These are phyloP conservation scores for Sebastolobus alascanus DNA, from an alignment of 2,797 vertebrate species.

Conservation along the genomic window DNA sequence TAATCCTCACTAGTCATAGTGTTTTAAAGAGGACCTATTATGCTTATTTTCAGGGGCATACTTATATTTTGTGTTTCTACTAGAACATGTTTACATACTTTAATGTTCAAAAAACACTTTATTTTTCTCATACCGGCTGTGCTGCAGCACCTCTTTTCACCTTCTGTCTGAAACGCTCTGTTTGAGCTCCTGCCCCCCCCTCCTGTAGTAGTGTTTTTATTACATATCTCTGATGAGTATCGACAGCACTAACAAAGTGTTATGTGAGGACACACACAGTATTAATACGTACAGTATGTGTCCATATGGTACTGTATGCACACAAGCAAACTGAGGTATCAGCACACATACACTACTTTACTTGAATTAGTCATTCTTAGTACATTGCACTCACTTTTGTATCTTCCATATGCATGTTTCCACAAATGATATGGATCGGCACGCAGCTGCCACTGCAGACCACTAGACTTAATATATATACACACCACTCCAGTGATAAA, in stretches of 20 bases:
- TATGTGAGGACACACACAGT: neutral
- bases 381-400: neutral
- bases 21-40: neutral
- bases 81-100: no score
- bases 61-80: no score
- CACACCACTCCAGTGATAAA: neutral
- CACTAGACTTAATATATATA: slow-evolving; percentile 5
- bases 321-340: neutral
- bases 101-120: no score
- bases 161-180: no score
- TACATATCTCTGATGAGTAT: neutral
- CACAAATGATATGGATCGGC: neutral
- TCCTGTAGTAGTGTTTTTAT: neutral
- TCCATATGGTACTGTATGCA: neutral
- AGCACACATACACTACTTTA: neutral
- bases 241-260: neutral
- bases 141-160: no score
- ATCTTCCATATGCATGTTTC: neutral
- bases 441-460: neutral
- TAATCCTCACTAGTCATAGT: neutral
- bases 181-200: no score
- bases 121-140: no score
- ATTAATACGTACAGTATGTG: neutral
- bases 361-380: neutral
- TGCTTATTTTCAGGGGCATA: no score